Evolutionary conservation across 2,888 invertebrate genomes (phyloP), one percentile per base, ranked within the genome.

Genomic region (Nebria brevicollis): DNA sequence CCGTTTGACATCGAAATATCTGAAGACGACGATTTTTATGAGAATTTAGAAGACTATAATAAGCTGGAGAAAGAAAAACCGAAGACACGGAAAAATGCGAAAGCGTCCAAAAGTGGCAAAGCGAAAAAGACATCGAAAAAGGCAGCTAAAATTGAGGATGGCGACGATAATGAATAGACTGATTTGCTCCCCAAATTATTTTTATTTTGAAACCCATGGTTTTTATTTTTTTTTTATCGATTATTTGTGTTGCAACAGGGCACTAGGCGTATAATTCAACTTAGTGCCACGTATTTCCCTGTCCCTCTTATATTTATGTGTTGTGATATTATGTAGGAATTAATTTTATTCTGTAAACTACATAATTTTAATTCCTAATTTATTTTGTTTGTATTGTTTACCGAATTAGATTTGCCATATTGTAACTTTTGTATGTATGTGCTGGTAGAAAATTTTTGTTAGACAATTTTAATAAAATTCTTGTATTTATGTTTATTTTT

Each of bases 81-180:
- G 7, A 80, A 72, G 75, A 66, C 68, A 5, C 64, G 64, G 25
- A 73, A 78, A 66, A 26, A 26, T 6, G 72, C 75, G 77, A 85
- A 85, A 84, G 83, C 83, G n/a, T 41, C 75, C 54, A 85, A 83
- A 76, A 81, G 83, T 42, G 84, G 83, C 34, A 84, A 70, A 70
- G 34, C 85, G 10, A 85, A 86, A 81, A 88, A 86, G 84, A 87
- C 85, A 77, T 81, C 84, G 34, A 85, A 86, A 83, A 87, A 86
- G 83, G 81, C 81, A 20, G 82, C 84, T 75, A 86, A 86, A 85
- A 85, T 84, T 85, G 85, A 86, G 65, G 84, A 85, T 77, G 41
- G 66, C 20, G 81, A 79, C 77, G 86, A 85, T 72, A n/a, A 76
- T 76, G 54, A 54, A 54, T 80, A 80, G 80, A 80, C 80, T 80